A percentile compares a stretch with the other conserved stretches of the same genome.
Conservation (phyloP, 2,113 vertebrate genomes). For the Forbesichthys papilliferus region DNA sequence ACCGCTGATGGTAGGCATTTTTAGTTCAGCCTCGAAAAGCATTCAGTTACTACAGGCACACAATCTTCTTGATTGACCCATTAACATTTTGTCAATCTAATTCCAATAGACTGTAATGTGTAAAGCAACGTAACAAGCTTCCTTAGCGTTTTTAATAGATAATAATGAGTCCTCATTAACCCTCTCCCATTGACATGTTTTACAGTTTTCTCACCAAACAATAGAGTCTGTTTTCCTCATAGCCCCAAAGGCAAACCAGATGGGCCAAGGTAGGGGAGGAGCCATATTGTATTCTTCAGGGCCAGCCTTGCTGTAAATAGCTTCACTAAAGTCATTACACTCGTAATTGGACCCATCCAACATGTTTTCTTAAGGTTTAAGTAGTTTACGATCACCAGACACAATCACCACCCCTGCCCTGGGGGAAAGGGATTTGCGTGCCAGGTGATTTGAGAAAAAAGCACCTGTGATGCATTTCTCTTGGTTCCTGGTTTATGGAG, state of each 20-base stretch:
- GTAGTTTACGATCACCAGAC: constrained; percentile 67
- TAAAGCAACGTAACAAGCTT: not conserved
- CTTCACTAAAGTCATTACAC: constrained; percentile 67
- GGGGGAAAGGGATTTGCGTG: constrained; percentile 41
- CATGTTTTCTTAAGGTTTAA: constrained; percentile 67
- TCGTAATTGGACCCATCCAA: constrained; percentile 64
- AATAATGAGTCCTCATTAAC: not conserved
- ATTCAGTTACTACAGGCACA: not conserved
- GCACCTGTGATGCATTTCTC: constrained; percentile 56
- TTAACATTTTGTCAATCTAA: no score
- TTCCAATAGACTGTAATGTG: no score
- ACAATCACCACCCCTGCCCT: constrained; percentile 43
- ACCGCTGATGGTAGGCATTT: constrained; percentile 1
- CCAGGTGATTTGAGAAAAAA: constrained; percentile 42
- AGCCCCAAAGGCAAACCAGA: constrained; percentile 40
- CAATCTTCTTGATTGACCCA: no score
- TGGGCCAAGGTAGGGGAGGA: constrained; percentile 7
- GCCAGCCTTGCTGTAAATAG: constrained; percentile 50
- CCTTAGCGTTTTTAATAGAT: not conserved
- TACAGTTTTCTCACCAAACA: not conserved
- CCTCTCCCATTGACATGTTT: not conserved
- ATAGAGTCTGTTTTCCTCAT: constrained; percentile 23
- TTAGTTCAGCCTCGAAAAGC: not conserved
- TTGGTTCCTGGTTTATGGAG: constrained; percentile 21
- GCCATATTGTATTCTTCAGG: constrained; percentile 45